Evolutionary conservation across 2,113 vertebrate genomes (phyloP).

Genomic region (Australoheros scitulus): DNA sequence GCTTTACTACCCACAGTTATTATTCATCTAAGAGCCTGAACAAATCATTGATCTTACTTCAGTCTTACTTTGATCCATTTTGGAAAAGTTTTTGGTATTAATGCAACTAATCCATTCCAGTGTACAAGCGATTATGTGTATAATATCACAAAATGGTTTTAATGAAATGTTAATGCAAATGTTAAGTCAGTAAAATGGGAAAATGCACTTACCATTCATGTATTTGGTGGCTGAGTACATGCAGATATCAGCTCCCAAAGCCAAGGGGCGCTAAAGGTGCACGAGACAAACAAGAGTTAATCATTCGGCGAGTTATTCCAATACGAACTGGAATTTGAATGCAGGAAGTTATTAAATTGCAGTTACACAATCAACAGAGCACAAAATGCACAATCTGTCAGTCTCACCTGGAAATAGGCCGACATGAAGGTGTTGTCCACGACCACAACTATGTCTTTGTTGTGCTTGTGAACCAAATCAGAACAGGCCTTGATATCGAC

Average conservation of each 20-base stretch:
- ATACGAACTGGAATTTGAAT: slow-evolving; percentile 7
- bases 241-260: slow-evolving; percentile 94
- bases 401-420: slow-evolving; percentile 91
- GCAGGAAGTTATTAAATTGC: background rate
- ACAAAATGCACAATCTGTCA: background rate
- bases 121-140: background rate
- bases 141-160: background rate
- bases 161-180: background rate
- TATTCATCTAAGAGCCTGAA: background rate
- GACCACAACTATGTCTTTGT: slow-evolving; percentile 84
- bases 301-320: slow-evolving; percentile 5
- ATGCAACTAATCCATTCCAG: background rate
- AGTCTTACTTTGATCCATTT: background rate
- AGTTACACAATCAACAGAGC: background rate
- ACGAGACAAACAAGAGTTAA: slow-evolving; percentile 53
- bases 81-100: background rate
- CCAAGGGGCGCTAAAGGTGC: slow-evolving; percentile 85
- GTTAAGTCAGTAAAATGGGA: background rate
- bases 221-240: slow-evolving; percentile 97
- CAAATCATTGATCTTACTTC: background rate
- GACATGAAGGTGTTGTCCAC: slow-evolving; percentile 99
- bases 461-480: slow-evolving; percentile 75
- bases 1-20: background rate
- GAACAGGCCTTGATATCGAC: slow-evolving; percentile 89
- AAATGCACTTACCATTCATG: slow-evolving; percentile 86